These are phyloP conservation scores for Xenops minutus DNA, from an alignment of 2,797 vertebrate genomes.

Conservation along the genomic window DNA sequence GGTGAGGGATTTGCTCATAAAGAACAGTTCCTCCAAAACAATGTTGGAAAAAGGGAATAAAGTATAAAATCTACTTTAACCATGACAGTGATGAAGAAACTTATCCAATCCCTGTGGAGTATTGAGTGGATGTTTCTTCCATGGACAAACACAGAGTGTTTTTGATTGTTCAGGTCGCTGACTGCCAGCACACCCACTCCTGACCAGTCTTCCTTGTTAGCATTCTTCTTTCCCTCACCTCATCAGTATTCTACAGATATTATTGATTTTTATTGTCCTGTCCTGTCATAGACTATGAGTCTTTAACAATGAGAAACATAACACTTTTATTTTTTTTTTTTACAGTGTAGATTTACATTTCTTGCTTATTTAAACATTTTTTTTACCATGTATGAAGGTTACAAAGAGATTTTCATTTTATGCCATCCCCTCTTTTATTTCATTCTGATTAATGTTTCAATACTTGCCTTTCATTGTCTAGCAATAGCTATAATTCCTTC, in stretches of 20 bases:
- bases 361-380: neutral
- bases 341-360: neutral
- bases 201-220: neutral
- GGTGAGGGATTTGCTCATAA: neutral
- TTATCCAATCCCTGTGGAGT: neutral
- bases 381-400: neutral
- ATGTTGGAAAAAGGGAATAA: neutral
- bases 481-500: neutral
- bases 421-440: neutral
- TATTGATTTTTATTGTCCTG: neutral
- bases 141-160: neutral
- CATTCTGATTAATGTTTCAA: neutral
- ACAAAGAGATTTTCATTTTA: neutral
- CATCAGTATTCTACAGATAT: neutral
- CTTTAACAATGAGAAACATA: neutral
- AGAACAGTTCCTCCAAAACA: neutral
- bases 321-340: neutral
- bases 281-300: neutral
- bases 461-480: neutral
- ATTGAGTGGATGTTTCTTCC: neutral
- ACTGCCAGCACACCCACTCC: neutral
- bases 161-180: neutral
- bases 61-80: neutral
- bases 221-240: neutral
- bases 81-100: neutral